Percentiles rank a stretch among this genome's conserved stretches.
These are phyloP conservation scores for Scatophagus argus DNA, from an alignment of 2,113 vertebrate species.

Conservation along the genomic window DNA sequence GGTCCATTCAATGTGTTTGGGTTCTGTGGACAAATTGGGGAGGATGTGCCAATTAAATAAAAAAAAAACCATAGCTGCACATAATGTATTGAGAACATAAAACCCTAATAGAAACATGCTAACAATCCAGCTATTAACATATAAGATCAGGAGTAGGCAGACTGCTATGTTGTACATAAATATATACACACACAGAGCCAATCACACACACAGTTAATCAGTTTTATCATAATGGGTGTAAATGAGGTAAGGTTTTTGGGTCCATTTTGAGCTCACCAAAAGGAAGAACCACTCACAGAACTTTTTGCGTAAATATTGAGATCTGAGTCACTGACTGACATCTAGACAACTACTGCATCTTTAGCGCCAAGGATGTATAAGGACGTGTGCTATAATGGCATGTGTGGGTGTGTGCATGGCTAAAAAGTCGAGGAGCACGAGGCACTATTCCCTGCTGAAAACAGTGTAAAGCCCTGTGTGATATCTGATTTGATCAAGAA, in stretches of 20 bases:
- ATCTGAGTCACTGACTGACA: constrained; percentile 33
- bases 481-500: constrained; percentile 50
- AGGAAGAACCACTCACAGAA: constrained; percentile 57
- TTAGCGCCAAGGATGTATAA: constrained; percentile 39
- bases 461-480: constrained; percentile 47
- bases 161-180: constrained; percentile 77
- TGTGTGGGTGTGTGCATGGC: constrained; percentile 46
- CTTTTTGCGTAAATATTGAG: constrained; percentile 42
- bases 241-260: constrained; percentile 75
- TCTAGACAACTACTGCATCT: constrained; percentile 38
- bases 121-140: constrained; percentile 75
- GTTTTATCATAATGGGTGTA: constrained; percentile 68
- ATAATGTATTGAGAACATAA: constrained; percentile 64
- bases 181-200: constrained; percentile 65
- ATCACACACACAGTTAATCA: constrained; percentile 66
- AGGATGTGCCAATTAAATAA: constrained; percentile 65
- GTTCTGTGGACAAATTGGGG: constrained; percentile 52
- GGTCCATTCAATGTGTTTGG: constrained; percentile 35
- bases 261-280: constrained; percentile 50
- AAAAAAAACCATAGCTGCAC: constrained; percentile 74
- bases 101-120: constrained; percentile 74
- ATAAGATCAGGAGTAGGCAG: constrained; percentile 71
- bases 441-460: constrained; percentile 70
- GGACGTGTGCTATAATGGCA: constrained; percentile 19
- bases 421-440: constrained; percentile 53